Percentiles rank a stretch among this genome's conserved stretches.
These are phyloP conservation scores for Chaetophractus vellerosus DNA, from an alignment of 2,797 vertebrate genomes.

Conservation along the genomic window DNA sequence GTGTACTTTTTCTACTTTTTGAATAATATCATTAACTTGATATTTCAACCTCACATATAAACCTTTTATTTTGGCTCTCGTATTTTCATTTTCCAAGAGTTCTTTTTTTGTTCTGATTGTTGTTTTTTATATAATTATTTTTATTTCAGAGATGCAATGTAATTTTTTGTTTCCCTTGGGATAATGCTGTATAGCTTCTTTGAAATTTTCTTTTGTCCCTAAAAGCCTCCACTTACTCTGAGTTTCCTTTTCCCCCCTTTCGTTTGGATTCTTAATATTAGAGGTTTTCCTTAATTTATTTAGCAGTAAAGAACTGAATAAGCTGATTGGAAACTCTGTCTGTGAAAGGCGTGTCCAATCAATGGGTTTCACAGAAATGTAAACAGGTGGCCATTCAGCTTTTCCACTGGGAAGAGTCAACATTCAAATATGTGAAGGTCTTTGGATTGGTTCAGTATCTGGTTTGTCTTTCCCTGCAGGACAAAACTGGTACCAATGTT, in stretches of 20 bases:
- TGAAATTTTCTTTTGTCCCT: background rate
- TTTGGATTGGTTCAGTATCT: background rate
- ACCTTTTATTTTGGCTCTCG: background rate
- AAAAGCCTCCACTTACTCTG: background rate
- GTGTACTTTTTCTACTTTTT: background rate
- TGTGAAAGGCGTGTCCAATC: background rate
- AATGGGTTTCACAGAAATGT: background rate
- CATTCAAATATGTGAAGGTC: background rate
- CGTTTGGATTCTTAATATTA: background rate
- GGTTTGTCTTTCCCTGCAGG: background rate
- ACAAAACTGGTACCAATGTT: background rate
- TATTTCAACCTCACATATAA: background rate
- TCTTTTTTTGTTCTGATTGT: background rate
- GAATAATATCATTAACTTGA: background rate
- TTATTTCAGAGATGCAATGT: constrained; percentile 40
- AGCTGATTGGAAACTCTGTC: background rate
- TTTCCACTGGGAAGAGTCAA: background rate
- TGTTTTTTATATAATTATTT: background rate
- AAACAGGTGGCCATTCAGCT: background rate
- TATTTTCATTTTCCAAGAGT: constrained; percentile 22
- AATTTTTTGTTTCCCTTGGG: background rate
- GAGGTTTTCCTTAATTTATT: background rate
- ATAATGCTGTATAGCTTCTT: background rate
- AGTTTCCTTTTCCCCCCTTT: background rate
- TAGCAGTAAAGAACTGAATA: background rate